These are phyloP conservation scores for Dipodomys ordii DNA, from an alignment of 2,113 vertebrate species.

Conservation along the genomic window DNA sequence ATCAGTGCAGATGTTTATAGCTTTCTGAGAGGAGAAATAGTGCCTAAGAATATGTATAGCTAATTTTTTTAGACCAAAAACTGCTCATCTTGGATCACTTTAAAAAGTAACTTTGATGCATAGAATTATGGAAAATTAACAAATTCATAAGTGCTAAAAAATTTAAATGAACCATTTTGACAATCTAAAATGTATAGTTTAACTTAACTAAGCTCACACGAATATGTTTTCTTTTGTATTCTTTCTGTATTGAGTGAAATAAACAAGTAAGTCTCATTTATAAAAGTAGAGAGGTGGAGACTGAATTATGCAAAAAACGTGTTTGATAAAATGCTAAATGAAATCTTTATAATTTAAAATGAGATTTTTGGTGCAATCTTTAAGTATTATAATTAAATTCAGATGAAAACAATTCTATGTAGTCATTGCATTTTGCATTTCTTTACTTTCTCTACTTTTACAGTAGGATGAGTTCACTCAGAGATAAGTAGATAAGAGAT, in stretches of 20 bases:
- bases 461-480: neutral
- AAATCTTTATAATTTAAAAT: constrained; percentile 47
- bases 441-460: constrained; percentile 40
- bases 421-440: neutral
- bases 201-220: neutral
- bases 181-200: neutral
- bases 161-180: constrained; percentile 15
- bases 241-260: constrained; percentile 30
- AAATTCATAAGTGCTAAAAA: constrained; percentile 52
- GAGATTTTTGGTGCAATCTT: constrained; percentile 25
- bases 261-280: constrained; percentile 24
- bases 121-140: constrained; percentile 52
- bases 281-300: neutral
- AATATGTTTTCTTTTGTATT: neutral
- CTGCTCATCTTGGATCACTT: constrained; percentile 53
- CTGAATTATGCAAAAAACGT: neutral
- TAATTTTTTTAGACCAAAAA: constrained; percentile 51
- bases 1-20: constrained; percentile 74
- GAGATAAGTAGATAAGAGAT: neutral
- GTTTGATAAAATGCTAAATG: neutral
- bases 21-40: constrained; percentile 55
- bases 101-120: constrained; percentile 42
- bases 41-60: constrained; percentile 35
- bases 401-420: constrained; percentile 22
- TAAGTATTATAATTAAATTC: constrained; percentile 31